Conservation (phyloP, 2,113 vertebrate genomes). For the Caretta caretta region DNA sequence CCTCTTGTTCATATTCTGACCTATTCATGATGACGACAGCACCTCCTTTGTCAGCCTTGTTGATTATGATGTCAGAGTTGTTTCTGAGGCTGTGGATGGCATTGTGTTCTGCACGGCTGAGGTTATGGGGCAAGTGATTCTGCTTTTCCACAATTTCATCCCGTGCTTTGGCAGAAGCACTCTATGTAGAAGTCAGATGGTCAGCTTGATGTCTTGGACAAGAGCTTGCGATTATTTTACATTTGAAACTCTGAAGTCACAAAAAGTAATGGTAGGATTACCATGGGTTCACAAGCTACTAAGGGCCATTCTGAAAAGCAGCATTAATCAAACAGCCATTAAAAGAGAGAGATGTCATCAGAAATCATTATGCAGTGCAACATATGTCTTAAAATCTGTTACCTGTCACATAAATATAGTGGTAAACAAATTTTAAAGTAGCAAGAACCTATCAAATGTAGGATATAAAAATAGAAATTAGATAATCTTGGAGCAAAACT, state of each 20-base stretch:
- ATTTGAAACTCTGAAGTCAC: neutral
- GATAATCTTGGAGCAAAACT: neutral
- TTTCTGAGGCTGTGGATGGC: no score
- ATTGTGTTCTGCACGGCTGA: no score
- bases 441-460: neutral
- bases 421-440: neutral
- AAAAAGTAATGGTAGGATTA: neutral
- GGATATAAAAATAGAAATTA: neutral
- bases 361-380: neutral
- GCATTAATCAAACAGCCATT: fast-evolving
- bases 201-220: neutral
- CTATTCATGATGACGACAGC: no score
- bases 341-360: neutral
- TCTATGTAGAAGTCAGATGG: neutral
- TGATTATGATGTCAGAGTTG: no score
- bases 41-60: no score
- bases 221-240: neutral
- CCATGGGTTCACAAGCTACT: neutral
- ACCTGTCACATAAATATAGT: neutral
- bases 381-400: neutral
- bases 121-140: no score
- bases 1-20: no score
- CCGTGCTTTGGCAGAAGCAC: no score
- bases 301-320: neutral
- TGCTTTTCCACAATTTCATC: no score